Conservation (phyloP, 2,113 vertebrate species). For the Nannospalax galili region DNA sequence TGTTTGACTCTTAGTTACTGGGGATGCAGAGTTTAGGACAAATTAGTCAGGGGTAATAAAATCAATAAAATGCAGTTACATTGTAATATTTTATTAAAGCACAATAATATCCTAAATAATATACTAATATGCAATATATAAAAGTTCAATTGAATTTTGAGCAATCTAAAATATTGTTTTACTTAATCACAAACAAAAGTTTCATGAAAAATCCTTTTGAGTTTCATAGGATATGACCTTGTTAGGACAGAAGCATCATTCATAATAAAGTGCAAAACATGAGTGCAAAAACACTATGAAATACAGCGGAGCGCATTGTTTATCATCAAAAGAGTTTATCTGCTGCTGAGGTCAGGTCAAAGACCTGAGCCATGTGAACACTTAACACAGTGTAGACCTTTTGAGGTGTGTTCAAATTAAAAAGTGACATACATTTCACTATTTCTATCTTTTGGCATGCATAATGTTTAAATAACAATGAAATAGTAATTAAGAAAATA, state of each 20-base stretch:
- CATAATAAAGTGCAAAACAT: not conserved
- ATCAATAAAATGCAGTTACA: not conserved
- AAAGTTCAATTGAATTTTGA: not conserved
- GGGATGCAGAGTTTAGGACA: not conserved
- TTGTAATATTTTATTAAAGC: not conserved
- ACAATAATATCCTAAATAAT: not conserved
- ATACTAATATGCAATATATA: not conserved
- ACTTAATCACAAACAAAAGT: not conserved
- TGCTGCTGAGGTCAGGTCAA: not conserved
- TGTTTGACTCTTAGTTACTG: not conserved
- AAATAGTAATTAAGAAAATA: not conserved
- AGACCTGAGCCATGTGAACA: not conserved
- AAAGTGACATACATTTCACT: not conserved
- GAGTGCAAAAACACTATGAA: too few species aligned
- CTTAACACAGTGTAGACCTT: not conserved
- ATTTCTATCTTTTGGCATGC: not conserved
- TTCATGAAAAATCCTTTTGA: not conserved
- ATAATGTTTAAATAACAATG: slow-evolving; percentile 1
- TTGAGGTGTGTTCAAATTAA: not conserved
- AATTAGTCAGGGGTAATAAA: not conserved
- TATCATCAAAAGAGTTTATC: not conserved
- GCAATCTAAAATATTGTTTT: not conserved
- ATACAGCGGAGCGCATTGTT: too few species aligned
- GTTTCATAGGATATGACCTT: not conserved
- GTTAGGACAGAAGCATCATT: slow-evolving; percentile 26